phyloP scores from a whole-genome alignment of 2,797 vertebrate genomes.

The Arctocebus calabarensis region DNA sequence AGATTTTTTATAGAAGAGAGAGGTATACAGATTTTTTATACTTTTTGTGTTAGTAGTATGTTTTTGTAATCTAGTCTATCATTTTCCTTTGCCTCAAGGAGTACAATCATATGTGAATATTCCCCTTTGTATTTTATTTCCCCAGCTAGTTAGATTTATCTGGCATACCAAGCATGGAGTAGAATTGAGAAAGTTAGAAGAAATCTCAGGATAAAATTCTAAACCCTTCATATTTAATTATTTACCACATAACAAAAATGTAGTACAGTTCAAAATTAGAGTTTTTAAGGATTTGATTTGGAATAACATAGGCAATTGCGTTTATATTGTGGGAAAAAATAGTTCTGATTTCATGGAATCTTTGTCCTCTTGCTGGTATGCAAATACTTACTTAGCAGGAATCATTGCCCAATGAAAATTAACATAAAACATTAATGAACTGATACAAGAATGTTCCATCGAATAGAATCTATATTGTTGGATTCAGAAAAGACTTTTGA shows the following conservation, averaged over 20 bases:
- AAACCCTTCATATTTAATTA: constrained; percentile 63
- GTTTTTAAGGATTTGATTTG: constrained; percentile 24
- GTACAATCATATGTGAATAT: neutral
- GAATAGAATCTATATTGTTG: constrained; percentile 14
- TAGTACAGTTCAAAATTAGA: constrained; percentile 55
- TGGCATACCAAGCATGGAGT: neutral
- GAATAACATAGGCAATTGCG: constrained; percentile 62
- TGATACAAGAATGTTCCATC: neutral
- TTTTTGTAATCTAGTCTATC: neutral
- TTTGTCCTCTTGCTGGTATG: constrained; percentile 66
- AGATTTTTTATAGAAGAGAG: neutral
- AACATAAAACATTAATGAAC: constrained; percentile 51
- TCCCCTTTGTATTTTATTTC: neutral
- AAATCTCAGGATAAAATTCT: constrained; percentile 31
- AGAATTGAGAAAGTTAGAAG: neutral
- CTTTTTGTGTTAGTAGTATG: neutral
- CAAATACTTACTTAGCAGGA: constrained; percentile 67
- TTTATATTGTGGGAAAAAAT: constrained; percentile 51
- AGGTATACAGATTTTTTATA: neutral
- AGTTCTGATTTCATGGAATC: constrained; percentile 55
- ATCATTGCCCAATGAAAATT: constrained; percentile 32
- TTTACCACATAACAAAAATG: constrained; percentile 57
- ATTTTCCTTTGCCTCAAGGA: neutral
- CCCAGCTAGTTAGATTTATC: neutral
- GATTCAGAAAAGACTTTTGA: constrained; percentile 11